phyloP scores from a whole-genome alignment of 2,797 vertebrate species.

The Antennarius maculatus region DNA sequence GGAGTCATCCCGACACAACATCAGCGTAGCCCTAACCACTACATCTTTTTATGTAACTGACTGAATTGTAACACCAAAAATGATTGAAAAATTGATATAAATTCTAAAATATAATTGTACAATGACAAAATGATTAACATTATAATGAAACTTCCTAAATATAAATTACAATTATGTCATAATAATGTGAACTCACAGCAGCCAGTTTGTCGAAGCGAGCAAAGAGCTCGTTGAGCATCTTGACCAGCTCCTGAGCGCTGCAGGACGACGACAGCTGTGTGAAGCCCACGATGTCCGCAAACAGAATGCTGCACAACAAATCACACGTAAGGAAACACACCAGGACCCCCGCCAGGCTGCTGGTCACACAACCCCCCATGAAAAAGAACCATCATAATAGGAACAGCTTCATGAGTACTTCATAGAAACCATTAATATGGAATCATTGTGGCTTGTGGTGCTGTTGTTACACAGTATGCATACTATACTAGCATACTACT shows the following conservation, averaged over 20 bases:
- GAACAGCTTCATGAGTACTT: too few relatives aligned
- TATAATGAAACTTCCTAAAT: neutral
- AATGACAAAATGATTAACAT: neutral
- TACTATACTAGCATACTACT: too few relatives aligned
- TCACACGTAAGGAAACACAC: slow-evolving; percentile 22
- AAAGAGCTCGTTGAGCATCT: slow-evolving; percentile 94
- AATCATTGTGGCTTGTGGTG: too few relatives aligned
- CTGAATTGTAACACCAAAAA: neutral
- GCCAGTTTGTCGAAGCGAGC: slow-evolving; percentile 96
- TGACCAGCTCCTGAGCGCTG: slow-evolving; percentile 94
- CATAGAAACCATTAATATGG: too few relatives aligned
- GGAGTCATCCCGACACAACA: too few relatives aligned
- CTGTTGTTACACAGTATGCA: too few relatives aligned
- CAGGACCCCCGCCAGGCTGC: neutral
- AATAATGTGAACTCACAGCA: slow-evolving; percentile 81
- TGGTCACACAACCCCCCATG: neutral
- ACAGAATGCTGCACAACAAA: slow-evolving; percentile 86
- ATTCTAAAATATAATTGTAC: neutral
- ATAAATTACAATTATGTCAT: neutral
- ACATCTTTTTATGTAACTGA: neutral
- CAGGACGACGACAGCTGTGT: slow-evolving; percentile 93
- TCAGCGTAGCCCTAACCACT: too few relatives aligned
- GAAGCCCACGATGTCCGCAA: slow-evolving; percentile 96
- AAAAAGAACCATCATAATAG: too few relatives aligned
- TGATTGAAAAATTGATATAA: neutral